Evolutionary conservation across 2,797 vertebrate species (phyloP).

Genomic region (Champsocephalus gunnari): DNA sequence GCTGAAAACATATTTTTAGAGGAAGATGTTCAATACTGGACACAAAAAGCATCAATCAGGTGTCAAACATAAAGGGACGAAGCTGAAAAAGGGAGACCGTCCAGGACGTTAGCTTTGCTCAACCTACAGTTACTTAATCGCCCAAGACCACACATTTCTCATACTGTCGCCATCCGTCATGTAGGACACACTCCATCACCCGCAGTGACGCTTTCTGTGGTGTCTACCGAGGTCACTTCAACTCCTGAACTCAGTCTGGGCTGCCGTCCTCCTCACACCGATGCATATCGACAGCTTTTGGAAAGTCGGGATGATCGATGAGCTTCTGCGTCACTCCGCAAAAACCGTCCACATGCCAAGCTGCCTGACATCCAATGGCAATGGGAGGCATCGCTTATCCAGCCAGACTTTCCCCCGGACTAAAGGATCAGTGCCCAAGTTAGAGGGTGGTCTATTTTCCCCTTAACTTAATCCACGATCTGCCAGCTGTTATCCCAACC

Average conservation of each 20-base stretch:
- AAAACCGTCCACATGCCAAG: conserved; percentile 54
- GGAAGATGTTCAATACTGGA: neutral
- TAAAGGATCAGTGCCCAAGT: conserved; percentile 42
- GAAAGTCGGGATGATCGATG: conserved; percentile 65
- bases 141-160: conserved; percentile 36
- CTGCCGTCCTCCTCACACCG: conserved; percentile 41
- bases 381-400: conserved; percentile 61
- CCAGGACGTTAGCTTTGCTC: conserved; percentile 16
- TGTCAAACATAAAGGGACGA: conserved; percentile 6
- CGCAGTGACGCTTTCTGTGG: conserved; percentile 33
- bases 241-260: conserved; percentile 37
- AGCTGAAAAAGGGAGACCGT: conserved; percentile 9
- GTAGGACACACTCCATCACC: conserved; percentile 29
- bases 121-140: neutral
- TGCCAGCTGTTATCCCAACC: conserved; percentile 51
- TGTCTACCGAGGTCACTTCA: conserved; percentile 36
- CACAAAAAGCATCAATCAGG: conserved; percentile 8
- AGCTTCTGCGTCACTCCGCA: conserved; percentile 60
- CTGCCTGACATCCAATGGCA: conserved; percentile 54
- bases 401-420: conserved; percentile 41
- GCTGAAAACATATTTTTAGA: neutral
- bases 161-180: conserved; percentile 31
- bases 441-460: conserved; percentile 66
- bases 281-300: conserved; percentile 55
- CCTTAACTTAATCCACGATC: conserved; percentile 57